Percentiles rank a stretch among this genome's conserved stretches.
These are phyloP conservation scores for Echinops telfairi DNA, from an alignment of 2,113 vertebrate genomes.

Conservation along the genomic window DNA sequence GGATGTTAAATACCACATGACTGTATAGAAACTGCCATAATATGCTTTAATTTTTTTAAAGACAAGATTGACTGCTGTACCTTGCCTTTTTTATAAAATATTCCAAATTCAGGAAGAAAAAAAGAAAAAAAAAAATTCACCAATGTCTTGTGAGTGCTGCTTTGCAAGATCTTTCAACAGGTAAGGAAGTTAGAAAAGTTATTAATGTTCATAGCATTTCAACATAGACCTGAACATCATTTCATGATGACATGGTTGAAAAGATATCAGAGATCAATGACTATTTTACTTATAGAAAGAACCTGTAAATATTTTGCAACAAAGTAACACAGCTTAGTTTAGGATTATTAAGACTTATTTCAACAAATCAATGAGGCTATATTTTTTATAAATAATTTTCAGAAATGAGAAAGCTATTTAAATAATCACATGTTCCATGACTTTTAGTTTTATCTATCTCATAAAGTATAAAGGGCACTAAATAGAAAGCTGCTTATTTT, in stretches of 20 bases:
- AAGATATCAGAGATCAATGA: neutral
- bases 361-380: neutral
- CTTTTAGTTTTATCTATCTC: neutral
- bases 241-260: neutral
- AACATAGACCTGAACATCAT: neutral
- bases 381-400: conserved; percentile 27
- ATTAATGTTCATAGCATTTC: neutral
- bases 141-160: neutral
- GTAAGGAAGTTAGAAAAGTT: neutral
- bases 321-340: neutral
- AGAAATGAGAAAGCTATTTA: neutral
- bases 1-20: neutral
- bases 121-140: neutral
- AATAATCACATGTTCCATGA: neutral
- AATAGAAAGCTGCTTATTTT: conserved; percentile 38
- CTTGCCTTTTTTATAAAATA: neutral
- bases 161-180: neutral
- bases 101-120: neutral
- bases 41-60: neutral
- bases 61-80: neutral
- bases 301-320: neutral
- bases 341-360: neutral
- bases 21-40: neutral
- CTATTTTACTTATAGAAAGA: conserved; percentile 17
- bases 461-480: neutral